Base-by-base conservation (phyloP, 2,113 vertebrate species). In the Echinops telfairi region DNA sequence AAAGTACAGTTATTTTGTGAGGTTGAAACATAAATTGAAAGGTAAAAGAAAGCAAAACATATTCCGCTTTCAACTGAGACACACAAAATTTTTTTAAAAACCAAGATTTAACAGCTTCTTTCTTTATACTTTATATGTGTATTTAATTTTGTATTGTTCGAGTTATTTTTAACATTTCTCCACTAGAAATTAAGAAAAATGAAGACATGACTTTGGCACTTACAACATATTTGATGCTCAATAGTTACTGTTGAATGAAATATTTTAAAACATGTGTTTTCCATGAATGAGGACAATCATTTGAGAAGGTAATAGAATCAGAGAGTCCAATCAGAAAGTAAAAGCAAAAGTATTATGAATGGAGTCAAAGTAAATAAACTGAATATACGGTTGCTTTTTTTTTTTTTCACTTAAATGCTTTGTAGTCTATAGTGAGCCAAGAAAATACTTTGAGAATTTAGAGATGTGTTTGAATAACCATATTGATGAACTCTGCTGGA, bases 341-440 rank as follows among this genome's bases (percentile, higher is more conserved):
- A 58, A 1, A 19, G 9, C 9, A 47, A 40, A 40, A 40, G 1
- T 53, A 20, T 29, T 9, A 16, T 2, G 68, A 20, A 9, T 4
- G 31, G 60, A 38, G 4, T 43, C n/a, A 2, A 2, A 12, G 23
- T 40, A 20, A 60, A 29, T 11, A 7, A 4, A 14, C 68, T 43
- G 2, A 33, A 58, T n/a, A 58, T 20, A 10, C 19, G 33, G 33
- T 8, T 15, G 31, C 11, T 38, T 43, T 3, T 3, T 7, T 16
- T 22, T 40, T 40, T 40, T 40, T 40, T 40, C 60, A 38, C 70
- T 11, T 6, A 31, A 71, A 43, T 14, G 29, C 6, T 78, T 70
- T 47, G 10, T 0, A 1, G 15, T n/a, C 3, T 25, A 4, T 29
- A 17, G 3, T 2, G 0, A 58, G 17, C 40, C 0, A 2, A 40